Evolutionary conservation across 92 coral and sea anemone genomes (phyloP).

Genomic region (Metridium senile): DNA sequence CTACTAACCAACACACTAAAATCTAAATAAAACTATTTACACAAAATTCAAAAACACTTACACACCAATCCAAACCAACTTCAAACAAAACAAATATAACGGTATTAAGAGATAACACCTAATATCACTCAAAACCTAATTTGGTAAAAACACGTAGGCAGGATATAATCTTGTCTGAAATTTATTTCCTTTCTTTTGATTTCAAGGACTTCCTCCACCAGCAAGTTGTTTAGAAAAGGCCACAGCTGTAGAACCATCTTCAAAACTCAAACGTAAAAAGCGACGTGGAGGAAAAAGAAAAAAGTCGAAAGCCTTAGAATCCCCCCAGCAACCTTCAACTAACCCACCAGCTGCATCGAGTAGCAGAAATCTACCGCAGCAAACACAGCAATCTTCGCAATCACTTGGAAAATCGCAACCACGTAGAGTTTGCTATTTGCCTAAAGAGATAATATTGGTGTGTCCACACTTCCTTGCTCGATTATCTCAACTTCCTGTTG

Average conservation of each 20-base stretch:
- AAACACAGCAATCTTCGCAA: neutral
- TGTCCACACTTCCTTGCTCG: conserved; percentile 48
- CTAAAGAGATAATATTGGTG: conserved; percentile 23
- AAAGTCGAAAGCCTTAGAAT: neutral
- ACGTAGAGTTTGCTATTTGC: neutral
- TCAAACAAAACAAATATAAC: no score
- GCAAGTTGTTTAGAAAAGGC: neutral
- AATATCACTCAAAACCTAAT: no score
- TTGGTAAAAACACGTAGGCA: no score
- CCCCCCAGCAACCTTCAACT: neutral
- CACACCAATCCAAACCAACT: no score
- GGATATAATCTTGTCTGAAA: no score
- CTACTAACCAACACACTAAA: no score
- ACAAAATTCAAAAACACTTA: no score
- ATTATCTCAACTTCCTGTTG: conserved; percentile 2
- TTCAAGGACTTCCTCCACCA: conserved; percentile 2
- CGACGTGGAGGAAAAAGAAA: neutral
- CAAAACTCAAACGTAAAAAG: neutral
- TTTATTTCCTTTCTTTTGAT: neutral
- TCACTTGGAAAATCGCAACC: neutral
- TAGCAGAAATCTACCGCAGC: neutral
- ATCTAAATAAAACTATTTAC: no score
- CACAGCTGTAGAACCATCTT: neutral
- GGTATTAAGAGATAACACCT: no score
- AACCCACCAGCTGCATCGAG: neutral